These are phyloP conservation scores for Chloroceryle aenea DNA, from an alignment of 2,113 vertebrate genomes.

Conservation along the genomic window DNA sequence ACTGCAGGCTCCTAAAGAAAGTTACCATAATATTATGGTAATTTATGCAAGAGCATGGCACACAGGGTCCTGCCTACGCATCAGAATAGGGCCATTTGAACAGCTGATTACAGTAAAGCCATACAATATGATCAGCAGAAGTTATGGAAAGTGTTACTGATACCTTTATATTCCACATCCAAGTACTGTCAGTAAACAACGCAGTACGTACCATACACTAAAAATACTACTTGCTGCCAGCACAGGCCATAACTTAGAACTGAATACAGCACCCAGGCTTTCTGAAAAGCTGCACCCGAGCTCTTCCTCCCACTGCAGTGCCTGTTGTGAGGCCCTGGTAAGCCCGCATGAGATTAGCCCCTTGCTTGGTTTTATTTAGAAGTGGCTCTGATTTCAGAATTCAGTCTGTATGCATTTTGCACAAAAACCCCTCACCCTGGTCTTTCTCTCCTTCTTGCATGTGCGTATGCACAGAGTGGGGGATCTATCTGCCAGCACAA, in stretches of 20 bases:
- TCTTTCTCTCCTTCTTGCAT: not conserved
- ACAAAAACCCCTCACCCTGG: not conserved
- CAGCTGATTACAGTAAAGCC: not conserved
- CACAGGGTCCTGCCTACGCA: not conserved
- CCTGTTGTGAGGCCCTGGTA: not conserved
- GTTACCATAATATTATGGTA: conserved; percentile 28
- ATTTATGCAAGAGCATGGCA: conserved; percentile 48
- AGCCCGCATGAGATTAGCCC: not conserved
- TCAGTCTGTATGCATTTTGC: not conserved
- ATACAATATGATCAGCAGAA: not conserved
- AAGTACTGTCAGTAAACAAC: not conserved
- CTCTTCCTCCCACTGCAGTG: not conserved
- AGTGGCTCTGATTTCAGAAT: not conserved
- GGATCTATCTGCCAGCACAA: not conserved
- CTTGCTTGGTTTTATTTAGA: not conserved
- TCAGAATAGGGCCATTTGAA: not conserved
- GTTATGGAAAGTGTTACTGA: not conserved
- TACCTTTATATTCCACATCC: not conserved
- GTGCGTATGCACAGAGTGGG: rapidly evolving
- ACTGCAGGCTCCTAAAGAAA: conserved; percentile 16
- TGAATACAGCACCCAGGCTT: not conserved
- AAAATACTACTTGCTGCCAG: not conserved
- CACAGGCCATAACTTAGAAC: not conserved
- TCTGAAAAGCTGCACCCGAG: not conserved
- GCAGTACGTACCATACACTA: not conserved